These are phyloP conservation scores for Anagyrus pseudococci DNA, from an alignment of 2,888 invertebrate genomes.

Conservation along the genomic window DNA sequence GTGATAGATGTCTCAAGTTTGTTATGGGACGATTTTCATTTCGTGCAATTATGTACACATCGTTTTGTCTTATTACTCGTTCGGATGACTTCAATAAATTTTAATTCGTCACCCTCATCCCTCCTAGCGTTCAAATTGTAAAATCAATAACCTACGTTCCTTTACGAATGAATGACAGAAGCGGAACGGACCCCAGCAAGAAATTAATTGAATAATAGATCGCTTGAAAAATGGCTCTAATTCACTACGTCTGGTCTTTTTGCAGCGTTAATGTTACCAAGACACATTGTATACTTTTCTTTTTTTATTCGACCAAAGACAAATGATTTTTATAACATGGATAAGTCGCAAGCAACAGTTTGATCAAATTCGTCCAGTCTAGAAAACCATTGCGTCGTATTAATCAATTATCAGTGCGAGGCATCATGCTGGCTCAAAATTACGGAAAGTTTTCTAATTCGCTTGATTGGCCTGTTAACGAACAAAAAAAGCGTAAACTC, in stretches of 20 bases:
- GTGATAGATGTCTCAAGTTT: too few species aligned
- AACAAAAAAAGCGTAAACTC: too few species aligned
- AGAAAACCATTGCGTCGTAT: too few species aligned
- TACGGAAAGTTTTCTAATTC: too few species aligned
- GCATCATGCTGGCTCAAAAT: too few species aligned
- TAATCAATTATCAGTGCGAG: too few species aligned
- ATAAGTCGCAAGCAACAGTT: slow-evolving; percentile 21
- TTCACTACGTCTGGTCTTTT: slow-evolving; percentile 10
- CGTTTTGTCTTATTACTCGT: too few species aligned
- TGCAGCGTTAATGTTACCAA: background rate
- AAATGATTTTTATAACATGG: slow-evolving; percentile 25
- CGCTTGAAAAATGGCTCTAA: slow-evolving; percentile 19
- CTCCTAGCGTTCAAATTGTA: background rate
- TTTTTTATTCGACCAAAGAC: slow-evolving; percentile 19
- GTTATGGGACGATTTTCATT: too few species aligned
- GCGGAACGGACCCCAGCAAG: background rate
- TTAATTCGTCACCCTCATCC: slow-evolving; percentile 1
- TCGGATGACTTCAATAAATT: slow-evolving; percentile 14
- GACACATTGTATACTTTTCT: background rate
- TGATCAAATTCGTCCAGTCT: too few species aligned
- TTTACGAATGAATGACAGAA: slow-evolving; percentile 8
- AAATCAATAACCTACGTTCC: slow-evolving; percentile 3
- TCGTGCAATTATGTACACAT: too few species aligned
- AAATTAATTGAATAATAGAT: slow-evolving; percentile 26
- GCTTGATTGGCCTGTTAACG: too few species aligned